Conservation (phyloP, 2,113 vertebrate genomes). For the Zosterops lateralis region DNA sequence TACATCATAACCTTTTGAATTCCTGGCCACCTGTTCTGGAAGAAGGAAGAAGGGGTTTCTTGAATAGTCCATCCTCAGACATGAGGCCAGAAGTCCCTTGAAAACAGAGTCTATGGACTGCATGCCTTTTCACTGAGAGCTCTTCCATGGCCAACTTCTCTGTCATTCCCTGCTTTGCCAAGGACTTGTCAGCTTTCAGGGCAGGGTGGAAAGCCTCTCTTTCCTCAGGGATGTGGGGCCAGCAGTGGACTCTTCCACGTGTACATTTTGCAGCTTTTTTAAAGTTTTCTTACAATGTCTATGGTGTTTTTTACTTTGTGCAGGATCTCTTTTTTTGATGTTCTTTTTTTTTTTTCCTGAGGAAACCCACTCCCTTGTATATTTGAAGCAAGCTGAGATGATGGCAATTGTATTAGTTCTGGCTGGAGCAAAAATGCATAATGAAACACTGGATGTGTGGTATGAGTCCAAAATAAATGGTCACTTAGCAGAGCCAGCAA, state of each 20-base stretch:
- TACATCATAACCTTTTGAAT: neutral
- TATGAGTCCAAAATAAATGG: conserved; percentile 53
- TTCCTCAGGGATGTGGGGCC: neutral
- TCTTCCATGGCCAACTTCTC: neutral
- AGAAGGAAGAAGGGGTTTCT: neutral
- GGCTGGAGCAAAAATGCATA: conserved; percentile 28
- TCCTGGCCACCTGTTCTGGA: neutral
- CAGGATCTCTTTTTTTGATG: neutral
- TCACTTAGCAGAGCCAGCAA: conserved; percentile 39
- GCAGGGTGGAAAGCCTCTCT: neutral
- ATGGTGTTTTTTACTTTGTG: neutral
- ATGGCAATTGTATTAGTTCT: conserved; percentile 46
- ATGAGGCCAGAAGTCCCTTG: neutral
- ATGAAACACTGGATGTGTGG: conserved; percentile 33
- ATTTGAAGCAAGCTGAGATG: conserved; percentile 37
- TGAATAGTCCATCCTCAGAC: neutral
- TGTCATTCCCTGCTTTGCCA: neutral
- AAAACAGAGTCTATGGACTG: neutral
- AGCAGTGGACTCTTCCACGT: neutral
- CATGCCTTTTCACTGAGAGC: neutral
- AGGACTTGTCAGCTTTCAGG: neutral
- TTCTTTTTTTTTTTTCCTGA: conserved; percentile 1
- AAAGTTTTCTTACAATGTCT: neutral
- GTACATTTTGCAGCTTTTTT: neutral
- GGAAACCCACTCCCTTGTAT: neutral